Percentiles rank a stretch among this genome's conserved stretches.
Conservation (phyloP, 1,140 invertebrate genomes). For the Leptinotarsa defecta region DNA sequence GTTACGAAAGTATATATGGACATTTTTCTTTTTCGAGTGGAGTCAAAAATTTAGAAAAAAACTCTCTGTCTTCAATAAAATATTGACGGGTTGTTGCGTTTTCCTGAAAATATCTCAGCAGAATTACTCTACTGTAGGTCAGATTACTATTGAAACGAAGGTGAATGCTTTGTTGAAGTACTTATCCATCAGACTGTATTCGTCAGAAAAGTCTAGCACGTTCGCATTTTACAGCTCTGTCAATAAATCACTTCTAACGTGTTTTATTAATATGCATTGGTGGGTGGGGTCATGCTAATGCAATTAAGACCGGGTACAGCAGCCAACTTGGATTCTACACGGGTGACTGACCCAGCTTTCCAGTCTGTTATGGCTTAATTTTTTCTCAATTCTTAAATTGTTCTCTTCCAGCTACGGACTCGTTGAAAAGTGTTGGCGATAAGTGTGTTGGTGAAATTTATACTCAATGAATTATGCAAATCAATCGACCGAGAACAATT, state of each 20-base stretch:
- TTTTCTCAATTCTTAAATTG: not conserved
- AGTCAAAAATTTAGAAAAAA: no score
- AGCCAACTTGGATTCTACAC: slow-evolving; percentile 20
- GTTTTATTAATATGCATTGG: slow-evolving; percentile 53
- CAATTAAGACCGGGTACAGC: slow-evolving; percentile 45
- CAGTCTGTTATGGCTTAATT: slow-evolving; percentile 11
- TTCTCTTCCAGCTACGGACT: no score
- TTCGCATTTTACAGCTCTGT: slow-evolving; percentile 42
- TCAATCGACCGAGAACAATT: no score
- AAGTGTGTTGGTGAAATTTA: no score
- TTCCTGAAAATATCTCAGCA: not conserved
- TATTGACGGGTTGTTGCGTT: no score
- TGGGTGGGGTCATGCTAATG: slow-evolving; percentile 52
- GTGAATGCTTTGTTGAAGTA: not conserved
- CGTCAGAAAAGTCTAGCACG: slow-evolving; percentile 23
- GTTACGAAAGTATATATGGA: no score
- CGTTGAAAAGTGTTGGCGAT: no score
- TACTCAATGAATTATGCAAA: no score
- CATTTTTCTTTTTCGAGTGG: no score
- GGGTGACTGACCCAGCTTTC: slow-evolving; percentile 39
- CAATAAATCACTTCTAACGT: slow-evolving; percentile 48
- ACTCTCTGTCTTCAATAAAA: no score
- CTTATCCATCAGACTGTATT: not conserved
- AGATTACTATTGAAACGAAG: not conserved
- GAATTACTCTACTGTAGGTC: not conserved